phyloP scores from a whole-genome alignment of 2,888 invertebrate species.

The Synergus gifuensis region DNA sequence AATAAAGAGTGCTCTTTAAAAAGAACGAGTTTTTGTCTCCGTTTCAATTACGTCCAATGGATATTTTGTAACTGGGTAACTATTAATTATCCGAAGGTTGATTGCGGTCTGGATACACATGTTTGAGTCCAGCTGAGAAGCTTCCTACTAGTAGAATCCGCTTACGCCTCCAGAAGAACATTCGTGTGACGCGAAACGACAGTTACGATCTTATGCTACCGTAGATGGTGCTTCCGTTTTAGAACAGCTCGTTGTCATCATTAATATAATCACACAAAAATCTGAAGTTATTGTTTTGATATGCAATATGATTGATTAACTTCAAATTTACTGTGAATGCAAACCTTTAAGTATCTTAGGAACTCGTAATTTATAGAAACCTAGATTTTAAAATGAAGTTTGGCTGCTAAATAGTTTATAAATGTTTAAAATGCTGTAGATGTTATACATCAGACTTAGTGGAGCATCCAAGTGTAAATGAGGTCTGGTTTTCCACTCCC shows the following conservation, averaged over 20 bases:
- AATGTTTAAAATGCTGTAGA: background rate
- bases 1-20: background rate
- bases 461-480: conserved; percentile 18
- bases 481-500: conserved; percentile 17
- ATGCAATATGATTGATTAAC: no score
- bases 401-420: background rate
- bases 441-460: background rate
- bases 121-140: conserved; percentile 4
- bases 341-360: background rate
- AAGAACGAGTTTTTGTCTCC: background rate
- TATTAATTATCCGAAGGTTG: background rate
- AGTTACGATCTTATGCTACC: background rate
- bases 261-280: background rate
- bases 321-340: no score
- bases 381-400: background rate
- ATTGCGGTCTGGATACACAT: background rate
- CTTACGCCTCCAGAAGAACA: background rate
- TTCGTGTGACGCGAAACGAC: background rate
- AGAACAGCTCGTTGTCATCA: background rate
- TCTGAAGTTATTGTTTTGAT: no score
- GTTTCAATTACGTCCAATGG: background rate
- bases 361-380: background rate
- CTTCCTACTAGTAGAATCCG: background rate
- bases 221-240: background rate
- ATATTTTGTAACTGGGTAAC: conserved; percentile 4